A percentile compares a stretch with the other conserved stretches of the same genome.
phyloP scores from a whole-genome alignment of 2,113 vertebrate species.

The Apteryx mantelli region DNA sequence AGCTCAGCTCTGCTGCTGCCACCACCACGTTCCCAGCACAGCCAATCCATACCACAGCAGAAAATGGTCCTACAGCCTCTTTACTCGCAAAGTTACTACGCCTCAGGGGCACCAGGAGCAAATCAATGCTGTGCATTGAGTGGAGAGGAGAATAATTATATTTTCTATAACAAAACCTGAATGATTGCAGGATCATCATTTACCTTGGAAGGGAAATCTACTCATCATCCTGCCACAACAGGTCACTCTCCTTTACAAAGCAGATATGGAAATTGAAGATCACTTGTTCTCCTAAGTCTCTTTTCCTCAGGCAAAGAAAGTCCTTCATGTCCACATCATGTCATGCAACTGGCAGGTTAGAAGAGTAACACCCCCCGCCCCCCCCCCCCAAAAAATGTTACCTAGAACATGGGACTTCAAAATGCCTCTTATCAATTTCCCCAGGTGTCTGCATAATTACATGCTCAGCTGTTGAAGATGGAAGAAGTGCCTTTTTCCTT shows the following conservation, averaged over 20 bases:
- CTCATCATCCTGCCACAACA: background rate
- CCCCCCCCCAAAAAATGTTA: background rate
- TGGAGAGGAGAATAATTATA: background rate
- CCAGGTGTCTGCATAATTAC: background rate
- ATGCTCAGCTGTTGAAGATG: background rate
- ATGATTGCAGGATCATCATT: background rate
- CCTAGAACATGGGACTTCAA: background rate
- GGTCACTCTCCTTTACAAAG: background rate
- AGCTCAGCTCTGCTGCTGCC: background rate
- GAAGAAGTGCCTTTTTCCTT: background rate
- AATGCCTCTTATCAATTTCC: background rate
- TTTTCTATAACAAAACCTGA: background rate
- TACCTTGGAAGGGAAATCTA: background rate
- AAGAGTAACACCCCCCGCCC: background rate
- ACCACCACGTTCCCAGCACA: background rate
- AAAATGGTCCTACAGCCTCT: background rate
- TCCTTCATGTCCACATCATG: accelerated
- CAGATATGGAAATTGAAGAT: background rate
- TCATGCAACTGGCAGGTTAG: background rate
- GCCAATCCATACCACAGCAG: background rate
- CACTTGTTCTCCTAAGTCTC: background rate
- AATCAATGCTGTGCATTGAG: background rate
- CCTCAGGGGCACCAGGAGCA: background rate
- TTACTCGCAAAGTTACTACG: background rate
- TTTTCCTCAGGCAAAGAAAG: background rate